Base-by-base conservation (phyloP, 2,888 invertebrate genomes). In the Gonocerus acuteangulatus region DNA sequence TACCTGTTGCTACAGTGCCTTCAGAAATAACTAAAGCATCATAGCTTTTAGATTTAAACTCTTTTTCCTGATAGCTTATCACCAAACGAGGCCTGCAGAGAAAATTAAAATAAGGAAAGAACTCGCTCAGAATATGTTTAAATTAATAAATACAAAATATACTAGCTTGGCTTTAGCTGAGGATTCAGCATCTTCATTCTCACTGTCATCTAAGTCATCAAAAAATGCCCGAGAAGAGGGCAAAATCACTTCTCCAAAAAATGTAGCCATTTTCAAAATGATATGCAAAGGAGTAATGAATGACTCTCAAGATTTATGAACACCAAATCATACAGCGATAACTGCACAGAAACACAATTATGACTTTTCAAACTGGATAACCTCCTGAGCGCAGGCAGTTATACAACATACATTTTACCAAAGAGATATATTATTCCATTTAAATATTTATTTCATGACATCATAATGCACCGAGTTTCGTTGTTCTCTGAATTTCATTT, bases 171-270 rank as follows among this genome's bases (percentile, higher is more conserved):
- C 9, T 47, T 21, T 22, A 11, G 9, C n/a, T 9, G 4, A 7
- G 16, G 4, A 18, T 1, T 49, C 57, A 15, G 32, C 60, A 7
- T 45, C 44, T 16, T 63, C 61, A 32, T 45, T 22, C 48, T 65
- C 65, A 16, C 45, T 48, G 34, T 65, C 67, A 36, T 65, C 65
- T n/a, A 60, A 57, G 58, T 65, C 67, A 44, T 65, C 65, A 48
- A 65, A 65, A 57, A 67, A 67, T 9, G 62, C 65, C 15, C 67
- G n/a, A 11, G 67, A 67, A 34, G 62, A 63, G 6, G 65, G 65
- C 2, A 64, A 57, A 13, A 67, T 48, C 7, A 67, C 60, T 52
- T 67, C 67, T 2, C 67, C 67, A 47, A 65, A 67, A 60, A 64
- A 62, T 19, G 64, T 64, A n/a, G 64, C 64, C 65, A 67, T 65